Percentiles rank a stretch among this genome's conserved stretches.
phyloP scores from a whole-genome alignment of 30 jellyfish, hydroid and myxozoan species.

The Hydra vulgaris region DNA sequence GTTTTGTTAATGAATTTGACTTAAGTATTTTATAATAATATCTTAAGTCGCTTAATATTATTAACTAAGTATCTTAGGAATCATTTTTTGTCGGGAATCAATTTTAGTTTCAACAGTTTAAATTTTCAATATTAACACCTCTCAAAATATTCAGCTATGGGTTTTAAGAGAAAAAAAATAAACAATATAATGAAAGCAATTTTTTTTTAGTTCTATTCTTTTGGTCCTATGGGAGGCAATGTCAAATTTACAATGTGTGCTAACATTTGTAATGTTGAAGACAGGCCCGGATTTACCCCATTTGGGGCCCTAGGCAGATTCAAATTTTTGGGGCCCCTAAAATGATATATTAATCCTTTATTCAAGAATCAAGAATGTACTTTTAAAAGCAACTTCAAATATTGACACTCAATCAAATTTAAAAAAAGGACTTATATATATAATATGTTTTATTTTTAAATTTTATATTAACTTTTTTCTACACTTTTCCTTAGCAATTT shows the following conservation, averaged over 20 bases:
- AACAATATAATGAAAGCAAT: too few species aligned
- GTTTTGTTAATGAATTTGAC: not conserved
- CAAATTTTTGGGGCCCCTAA: too few species aligned
- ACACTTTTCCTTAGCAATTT: too few species aligned
- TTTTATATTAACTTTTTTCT: too few species aligned
- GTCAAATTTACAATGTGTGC: slow-evolving; percentile 2
- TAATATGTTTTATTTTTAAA: too few species aligned
- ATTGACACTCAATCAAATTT: too few species aligned
- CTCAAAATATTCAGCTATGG: not conserved
- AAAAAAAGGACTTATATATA: too few species aligned
- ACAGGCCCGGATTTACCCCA: too few species aligned
- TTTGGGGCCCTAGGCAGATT: too few species aligned
- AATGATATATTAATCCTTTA: too few species aligned
- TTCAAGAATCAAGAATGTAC: too few species aligned
- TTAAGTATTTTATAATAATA: slow-evolving; percentile 1
- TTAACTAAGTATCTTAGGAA: slow-evolving; percentile 8
- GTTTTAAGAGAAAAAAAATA: not conserved
- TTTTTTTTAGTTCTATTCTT: not conserved
- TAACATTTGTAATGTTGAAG: not conserved
- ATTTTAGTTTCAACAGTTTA: slow-evolving; percentile 1
- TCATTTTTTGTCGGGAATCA: not conserved
- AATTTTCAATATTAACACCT: not conserved
- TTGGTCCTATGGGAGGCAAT: not conserved
- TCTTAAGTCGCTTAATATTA: not conserved
- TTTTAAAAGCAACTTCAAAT: too few species aligned